Evolutionary conservation across 2,797 vertebrate species (phyloP).

Genomic region (Hylomyscus alleni): DNA sequence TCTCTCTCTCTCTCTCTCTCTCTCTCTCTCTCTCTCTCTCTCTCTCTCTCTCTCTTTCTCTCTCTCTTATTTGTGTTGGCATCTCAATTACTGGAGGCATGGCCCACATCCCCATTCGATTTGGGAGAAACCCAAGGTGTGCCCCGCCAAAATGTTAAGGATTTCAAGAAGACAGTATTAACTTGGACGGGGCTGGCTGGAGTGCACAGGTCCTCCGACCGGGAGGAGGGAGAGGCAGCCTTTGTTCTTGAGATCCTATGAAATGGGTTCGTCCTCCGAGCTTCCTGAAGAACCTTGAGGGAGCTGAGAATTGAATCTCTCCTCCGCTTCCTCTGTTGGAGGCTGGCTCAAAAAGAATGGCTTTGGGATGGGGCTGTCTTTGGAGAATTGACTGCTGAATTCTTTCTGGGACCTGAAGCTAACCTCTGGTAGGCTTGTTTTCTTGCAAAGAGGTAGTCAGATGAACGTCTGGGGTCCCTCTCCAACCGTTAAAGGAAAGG

Average conservation of each 20-base stretch:
- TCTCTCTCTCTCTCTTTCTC: constrained; percentile 31
- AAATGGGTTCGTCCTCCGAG: constrained; percentile 16
- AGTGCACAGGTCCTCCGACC: background rate
- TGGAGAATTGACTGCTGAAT: background rate
- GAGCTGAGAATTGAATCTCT: background rate
- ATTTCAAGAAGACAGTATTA: constrained; percentile 66
- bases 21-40: constrained; percentile 78
- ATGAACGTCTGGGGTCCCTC: constrained; percentile 8
- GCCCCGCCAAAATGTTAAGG: constrained; percentile 20
- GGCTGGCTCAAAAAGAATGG: background rate
- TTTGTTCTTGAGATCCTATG: constrained; percentile 33
- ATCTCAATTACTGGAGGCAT: constrained; percentile 82
- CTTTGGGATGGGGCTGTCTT: background rate
- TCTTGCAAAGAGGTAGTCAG: background rate
- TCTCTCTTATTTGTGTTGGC: constrained; percentile 80
- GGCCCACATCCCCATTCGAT: constrained; percentile 72
- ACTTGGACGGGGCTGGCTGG: constrained; percentile 1
- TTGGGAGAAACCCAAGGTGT: constrained; percentile 65
- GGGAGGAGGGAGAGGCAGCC: background rate
- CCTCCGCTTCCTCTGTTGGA: background rate
- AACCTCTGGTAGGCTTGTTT: constrained; percentile 38
- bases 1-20: constrained; percentile 70
- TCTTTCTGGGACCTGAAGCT: background rate
- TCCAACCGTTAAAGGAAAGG: background rate
- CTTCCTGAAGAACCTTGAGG: background rate